Conservation (phyloP, 37 sponge, comb jelly and placozoan genomes). For the Tethya wilhelma region DNA sequence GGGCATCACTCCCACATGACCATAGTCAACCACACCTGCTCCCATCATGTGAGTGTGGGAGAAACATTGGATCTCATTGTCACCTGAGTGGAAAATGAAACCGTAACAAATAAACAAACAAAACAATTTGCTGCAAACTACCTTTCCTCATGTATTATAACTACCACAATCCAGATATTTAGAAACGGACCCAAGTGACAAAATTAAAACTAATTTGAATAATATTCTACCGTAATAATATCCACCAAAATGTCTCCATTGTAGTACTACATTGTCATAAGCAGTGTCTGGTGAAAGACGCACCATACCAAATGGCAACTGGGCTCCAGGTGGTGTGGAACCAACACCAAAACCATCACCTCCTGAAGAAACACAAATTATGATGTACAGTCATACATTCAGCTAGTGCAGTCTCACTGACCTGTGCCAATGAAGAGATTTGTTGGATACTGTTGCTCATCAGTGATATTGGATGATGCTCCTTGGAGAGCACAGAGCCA, state of each 20-base stretch:
- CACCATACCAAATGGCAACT: slow-evolving; percentile 52
- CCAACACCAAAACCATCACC: slow-evolving; percentile 65
- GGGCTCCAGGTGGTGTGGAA: slow-evolving; percentile 44
- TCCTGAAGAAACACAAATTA: slow-evolving; percentile 4
- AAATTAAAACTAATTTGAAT: no score
- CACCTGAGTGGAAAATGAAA: slow-evolving; percentile 32
- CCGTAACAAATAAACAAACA: no score
- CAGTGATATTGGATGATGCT: no score
- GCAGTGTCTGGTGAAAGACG: slow-evolving; percentile 63
- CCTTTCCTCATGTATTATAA: no score
- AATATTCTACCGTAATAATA: slow-evolving; percentile 57
- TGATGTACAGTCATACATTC: neutral
- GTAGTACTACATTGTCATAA: neutral
- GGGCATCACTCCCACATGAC: slow-evolving; percentile 61
- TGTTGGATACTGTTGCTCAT: neutral
- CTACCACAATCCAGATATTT: no score
- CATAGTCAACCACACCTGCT: slow-evolving; percentile 61
- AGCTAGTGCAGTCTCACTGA: neutral
- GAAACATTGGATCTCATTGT: slow-evolving; percentile 59
- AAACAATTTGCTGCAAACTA: no score
- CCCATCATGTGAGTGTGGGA: slow-evolving; percentile 79
- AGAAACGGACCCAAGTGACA: no score
- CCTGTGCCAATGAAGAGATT: slow-evolving; percentile 13
- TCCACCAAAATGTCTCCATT: slow-evolving; percentile 57
- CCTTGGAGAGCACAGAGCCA: no score